Base-by-base conservation (phyloP, 1,140 invertebrate genomes). In the Caligus rogercresseyi region DNA sequence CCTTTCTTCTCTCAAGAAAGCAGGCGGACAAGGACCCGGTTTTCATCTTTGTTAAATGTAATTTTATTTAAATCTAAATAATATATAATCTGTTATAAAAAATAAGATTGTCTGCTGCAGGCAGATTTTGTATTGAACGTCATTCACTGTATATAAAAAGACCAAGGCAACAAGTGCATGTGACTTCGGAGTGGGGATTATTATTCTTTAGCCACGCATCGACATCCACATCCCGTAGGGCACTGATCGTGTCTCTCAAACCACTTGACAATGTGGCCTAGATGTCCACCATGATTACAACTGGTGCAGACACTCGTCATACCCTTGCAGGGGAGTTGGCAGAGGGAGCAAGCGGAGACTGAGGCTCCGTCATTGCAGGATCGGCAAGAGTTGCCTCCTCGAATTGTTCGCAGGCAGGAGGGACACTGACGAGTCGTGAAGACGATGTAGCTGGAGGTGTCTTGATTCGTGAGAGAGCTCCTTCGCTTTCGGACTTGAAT, bases 231-330 rank as follows among this genome's bases (percentile, higher is more conserved):
- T 15, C 89, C 89, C 2, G 86, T 78, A 4, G 84, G 79, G 70
- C 85, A 86, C 26, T 80, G 73, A 69, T 78, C 72, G 66, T 83
- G 77, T 21, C 69, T 74, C 16, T 71, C 74, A 75, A 88, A 91
- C 89, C 89, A 93, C 43, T 81, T 74, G 65, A 80, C 73, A 69
- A 92, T 78, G 73, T 92, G 89, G 60, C 76, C 72, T 2, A 83
- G 82, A 71, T 96, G 92, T 7, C 90, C 90, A 26, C 89, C 90
- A 75, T 96, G 91, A 1, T 88, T 87, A 74, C 90, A 94, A 21
- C 82, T 76, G 23, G 86, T 72, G 70, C 90, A 94, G 66, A 84
- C 83, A 69, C 83, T 86, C 15, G 85, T 65, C 43, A 21, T 43
- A 76, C 89, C 90, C 77, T 80, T 80, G 3, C 93, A 89, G 15